These are phyloP conservation scores for Hemibagrus wyckioides DNA, from an alignment of 2,113 vertebrate genomes.

Conservation along the genomic window DNA sequence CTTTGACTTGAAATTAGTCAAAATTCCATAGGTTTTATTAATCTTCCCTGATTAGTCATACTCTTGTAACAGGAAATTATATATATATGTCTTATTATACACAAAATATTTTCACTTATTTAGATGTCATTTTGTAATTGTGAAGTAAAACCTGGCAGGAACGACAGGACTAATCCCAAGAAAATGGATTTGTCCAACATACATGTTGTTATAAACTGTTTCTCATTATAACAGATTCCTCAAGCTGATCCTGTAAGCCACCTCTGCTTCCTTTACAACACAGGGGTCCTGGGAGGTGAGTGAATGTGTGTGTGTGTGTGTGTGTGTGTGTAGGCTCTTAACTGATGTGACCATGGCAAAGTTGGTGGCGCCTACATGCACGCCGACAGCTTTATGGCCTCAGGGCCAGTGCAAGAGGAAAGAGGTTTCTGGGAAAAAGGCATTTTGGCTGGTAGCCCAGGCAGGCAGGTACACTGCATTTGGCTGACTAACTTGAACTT, in stretches of 20 bases:
- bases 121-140: background rate
- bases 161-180: background rate
- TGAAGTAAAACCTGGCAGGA: background rate
- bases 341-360: slow-evolving; percentile 76
- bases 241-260: slow-evolving; percentile 64
- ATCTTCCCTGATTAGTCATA: too few species aligned
- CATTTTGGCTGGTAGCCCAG: slow-evolving; percentile 81
- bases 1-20: too few species aligned
- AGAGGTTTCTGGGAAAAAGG: slow-evolving; percentile 77
- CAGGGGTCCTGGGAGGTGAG: slow-evolving; percentile 12
- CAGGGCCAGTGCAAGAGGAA: slow-evolving; percentile 73
- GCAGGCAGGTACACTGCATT: slow-evolving; percentile 85
- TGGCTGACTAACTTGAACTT: slow-evolving; percentile 85
- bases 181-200: slow-evolving; percentile 13
- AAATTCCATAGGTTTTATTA: too few species aligned
- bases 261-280: slow-evolving; percentile 60
- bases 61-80: too few species aligned
- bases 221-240: slow-evolving; percentile 47
- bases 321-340: slow-evolving; percentile 51
- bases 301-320: slow-evolving; percentile 40
- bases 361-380: slow-evolving; percentile 83
- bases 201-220: slow-evolving; percentile 44
- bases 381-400: slow-evolving; percentile 86
- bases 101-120: too few species aligned
- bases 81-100: background rate